Conservation (phyloP, 2,888 invertebrate genomes). For the Euplexia lucipara region DNA sequence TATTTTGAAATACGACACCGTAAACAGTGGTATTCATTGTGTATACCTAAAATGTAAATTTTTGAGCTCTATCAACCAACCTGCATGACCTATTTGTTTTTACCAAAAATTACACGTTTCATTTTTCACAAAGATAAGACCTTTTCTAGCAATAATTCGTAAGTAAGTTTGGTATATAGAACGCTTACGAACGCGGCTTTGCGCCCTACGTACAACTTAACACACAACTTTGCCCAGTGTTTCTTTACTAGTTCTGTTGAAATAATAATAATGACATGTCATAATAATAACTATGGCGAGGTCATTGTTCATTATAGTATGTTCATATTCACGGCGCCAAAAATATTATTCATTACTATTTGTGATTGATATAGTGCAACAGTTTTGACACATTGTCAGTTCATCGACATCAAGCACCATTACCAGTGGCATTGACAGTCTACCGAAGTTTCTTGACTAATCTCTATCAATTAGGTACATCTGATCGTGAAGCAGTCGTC, state of each 20-base stretch:
- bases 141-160: too few relatives aligned
- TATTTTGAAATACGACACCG: too few relatives aligned
- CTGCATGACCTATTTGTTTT: too few relatives aligned
- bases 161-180: too few relatives aligned
- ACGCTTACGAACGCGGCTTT: too few relatives aligned
- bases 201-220: not conserved
- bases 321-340: constrained; percentile 10
- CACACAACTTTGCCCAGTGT: not conserved
- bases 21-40: too few relatives aligned
- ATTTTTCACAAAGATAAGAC: too few relatives aligned
- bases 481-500: constrained; percentile 59
- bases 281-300: constrained; percentile 27
- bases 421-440: constrained; percentile 32
- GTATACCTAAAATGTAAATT: too few relatives aligned
- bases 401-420: constrained; percentile 47
- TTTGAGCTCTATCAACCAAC: too few relatives aligned
- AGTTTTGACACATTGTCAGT: constrained; percentile 44
- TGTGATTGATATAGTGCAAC: constrained; percentile 45
- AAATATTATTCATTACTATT: constrained; percentile 25
- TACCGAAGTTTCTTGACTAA: constrained; percentile 34
- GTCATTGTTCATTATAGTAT: constrained; percentile 27
- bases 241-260: constrained; percentile 2
- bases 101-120: too few relatives aligned
- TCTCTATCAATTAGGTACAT: constrained; percentile 31
- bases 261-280: constrained; percentile 4